phyloP scores from a whole-genome alignment of 2,113 vertebrate genomes.

The Chascanopsetta lugubris region DNA sequence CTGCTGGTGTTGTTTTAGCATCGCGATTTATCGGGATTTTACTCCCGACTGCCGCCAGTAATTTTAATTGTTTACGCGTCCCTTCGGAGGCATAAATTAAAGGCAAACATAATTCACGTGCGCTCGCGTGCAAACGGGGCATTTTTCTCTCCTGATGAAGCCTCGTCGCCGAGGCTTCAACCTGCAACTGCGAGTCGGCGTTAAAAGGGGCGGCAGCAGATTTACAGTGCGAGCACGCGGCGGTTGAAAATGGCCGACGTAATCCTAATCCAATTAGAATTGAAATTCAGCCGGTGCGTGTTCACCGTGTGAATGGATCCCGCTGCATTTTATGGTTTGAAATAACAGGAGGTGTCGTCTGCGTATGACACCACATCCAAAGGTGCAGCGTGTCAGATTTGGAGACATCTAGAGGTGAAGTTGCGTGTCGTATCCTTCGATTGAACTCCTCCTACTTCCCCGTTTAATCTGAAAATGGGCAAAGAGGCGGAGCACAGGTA shows the following conservation, averaged over 20 bases:
- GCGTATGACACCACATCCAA: too few species aligned
- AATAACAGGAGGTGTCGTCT: not conserved
- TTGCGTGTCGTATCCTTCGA: too few species aligned
- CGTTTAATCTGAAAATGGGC: too few species aligned
- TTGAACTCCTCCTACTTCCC: too few species aligned
- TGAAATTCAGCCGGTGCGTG: constrained; percentile 11
- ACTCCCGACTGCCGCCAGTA: constrained; percentile 64
- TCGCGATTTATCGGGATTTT: constrained; percentile 70
- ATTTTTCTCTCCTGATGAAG: constrained; percentile 51
- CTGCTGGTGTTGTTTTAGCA: constrained; percentile 63
- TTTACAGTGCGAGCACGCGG: constrained; percentile 35
- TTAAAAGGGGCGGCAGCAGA: constrained; percentile 4
- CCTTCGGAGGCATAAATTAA: constrained; percentile 69
- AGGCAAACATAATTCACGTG: constrained; percentile 62
- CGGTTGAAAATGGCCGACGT: constrained; percentile 30
- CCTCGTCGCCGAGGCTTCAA: constrained; percentile 19
- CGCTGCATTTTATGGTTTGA: not conserved
- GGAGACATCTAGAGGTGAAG: too few species aligned
- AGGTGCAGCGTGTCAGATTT: too few species aligned
- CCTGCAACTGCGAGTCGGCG: constrained; percentile 24
- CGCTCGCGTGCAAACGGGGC: constrained; percentile 42
- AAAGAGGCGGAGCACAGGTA: too few species aligned
- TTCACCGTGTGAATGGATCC: not conserved
- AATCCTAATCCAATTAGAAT: constrained; percentile 43
- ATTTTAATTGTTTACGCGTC: constrained; percentile 71